Evolutionary conservation across 64 coral and sea anemone species (phyloP), one percentile per base, ranked within the genome.

Genomic region (Astreopora myriophthalma): DNA sequence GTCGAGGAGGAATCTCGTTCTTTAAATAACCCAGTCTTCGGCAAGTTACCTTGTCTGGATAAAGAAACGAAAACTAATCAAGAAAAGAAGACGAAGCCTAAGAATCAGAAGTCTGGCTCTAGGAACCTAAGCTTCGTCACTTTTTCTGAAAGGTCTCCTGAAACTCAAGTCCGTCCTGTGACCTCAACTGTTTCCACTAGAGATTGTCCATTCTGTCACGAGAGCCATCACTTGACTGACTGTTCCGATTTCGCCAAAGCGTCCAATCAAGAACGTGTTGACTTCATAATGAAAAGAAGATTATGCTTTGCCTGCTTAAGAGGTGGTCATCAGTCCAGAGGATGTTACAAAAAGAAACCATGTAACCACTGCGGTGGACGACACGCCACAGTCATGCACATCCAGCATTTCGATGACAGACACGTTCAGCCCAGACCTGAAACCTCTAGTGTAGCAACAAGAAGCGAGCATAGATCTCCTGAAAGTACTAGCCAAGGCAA

Each of bases 1-100:
- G 76, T 91, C 11, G 76, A 91, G 29, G 49, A 82, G 19, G 31
- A 71, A 20, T 76, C 75, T n/a, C 68, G 76, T 71, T n/a, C 75
- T 16, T 52, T 66, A 20, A 81, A 26, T 27, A 64, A 83, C 39
- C 89, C 75, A n/a, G n/a, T n/a, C n/a, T n/a, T n/a, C n/a, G n/a
- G n/a, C n/a, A 82, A 81, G 61, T 26, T 91, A 16, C 42, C 89
- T 5, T 87, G 8, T 20, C 30, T 52, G 1, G 44, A 32, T 5
- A 71, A 86, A 31, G 57, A 60, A 7, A 84, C 63, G n/a, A n/a
- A n/a, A n/a, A n/a, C n/a, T n/a, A n/a, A n/a, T n/a, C n/a, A n/a
- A n/a, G n/a, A n/a, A n/a, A n/a, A n/a, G n/a, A n/a, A n/a, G n/a
- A n/a, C n/a, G n/a, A n/a, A n/a, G n/a, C n/a, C n/a, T n/a, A n/a